phyloP scores from a whole-genome alignment of 64 coral and sea anemone genomes.

The Trachythela sp. region DNA sequence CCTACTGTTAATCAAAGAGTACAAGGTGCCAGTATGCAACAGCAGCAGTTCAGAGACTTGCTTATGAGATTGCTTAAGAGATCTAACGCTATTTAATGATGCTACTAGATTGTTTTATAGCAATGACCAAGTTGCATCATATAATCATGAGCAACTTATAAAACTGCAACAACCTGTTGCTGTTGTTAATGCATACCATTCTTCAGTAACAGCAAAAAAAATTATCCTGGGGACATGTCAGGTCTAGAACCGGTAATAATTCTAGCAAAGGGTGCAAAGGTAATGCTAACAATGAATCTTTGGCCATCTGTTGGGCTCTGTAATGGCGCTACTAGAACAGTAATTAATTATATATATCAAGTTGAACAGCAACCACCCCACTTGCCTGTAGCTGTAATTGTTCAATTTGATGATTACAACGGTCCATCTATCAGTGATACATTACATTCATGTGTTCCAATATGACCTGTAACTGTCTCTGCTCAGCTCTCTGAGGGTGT shows the following conservation, averaged over 20 bases:
- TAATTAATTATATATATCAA: background rate
- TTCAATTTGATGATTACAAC: background rate
- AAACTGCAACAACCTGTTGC: background rate
- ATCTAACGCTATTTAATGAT: background rate
- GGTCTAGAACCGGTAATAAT: background rate
- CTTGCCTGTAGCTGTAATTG: background rate
- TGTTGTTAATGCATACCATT: background rate
- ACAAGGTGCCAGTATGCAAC: background rate
- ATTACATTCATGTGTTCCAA: slow-evolving; percentile 1
- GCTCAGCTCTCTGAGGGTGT: background rate
- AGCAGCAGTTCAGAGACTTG: background rate
- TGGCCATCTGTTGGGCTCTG: background rate
- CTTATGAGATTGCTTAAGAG: background rate
- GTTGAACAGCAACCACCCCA: background rate
- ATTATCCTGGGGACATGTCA: background rate
- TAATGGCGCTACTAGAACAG: background rate
- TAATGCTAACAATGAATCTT: background rate
- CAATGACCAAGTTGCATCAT: background rate
- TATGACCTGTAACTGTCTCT: background rate
- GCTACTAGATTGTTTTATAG: slow-evolving; percentile 2
- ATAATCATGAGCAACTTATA: background rate
- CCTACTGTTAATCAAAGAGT: background rate
- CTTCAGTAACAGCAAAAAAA: background rate
- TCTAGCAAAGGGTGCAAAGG: background rate
- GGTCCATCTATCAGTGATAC: background rate